Percentiles rank a stretch among this genome's conserved stretches.
Evolutionary conservation across 2,797 vertebrate species (phyloP).

Genomic region (Phrynocephalus guinanensis): DNA sequence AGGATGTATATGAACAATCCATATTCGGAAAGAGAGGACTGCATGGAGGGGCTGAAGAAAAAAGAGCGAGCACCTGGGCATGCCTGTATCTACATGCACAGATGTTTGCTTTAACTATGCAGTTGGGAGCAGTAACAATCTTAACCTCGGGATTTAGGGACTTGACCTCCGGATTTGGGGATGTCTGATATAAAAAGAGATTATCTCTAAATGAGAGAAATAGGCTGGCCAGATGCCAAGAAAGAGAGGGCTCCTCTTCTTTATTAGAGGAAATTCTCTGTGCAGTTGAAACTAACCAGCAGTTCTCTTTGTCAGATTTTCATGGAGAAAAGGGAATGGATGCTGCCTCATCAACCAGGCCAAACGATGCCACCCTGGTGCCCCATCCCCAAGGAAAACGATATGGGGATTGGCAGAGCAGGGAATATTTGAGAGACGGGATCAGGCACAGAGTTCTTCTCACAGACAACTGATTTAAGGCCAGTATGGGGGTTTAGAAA

Average conservation of each 20-base stretch:
- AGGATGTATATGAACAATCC: background rate
- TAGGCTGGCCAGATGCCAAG: background rate
- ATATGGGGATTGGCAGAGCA: background rate
- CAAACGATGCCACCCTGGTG: too few species aligned
- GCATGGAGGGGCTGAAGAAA: background rate
- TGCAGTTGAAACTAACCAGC: too few species aligned
- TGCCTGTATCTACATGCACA: background rate
- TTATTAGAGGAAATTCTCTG: background rate
- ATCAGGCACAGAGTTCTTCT: background rate
- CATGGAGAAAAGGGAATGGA: background rate
- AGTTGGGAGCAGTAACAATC: background rate
- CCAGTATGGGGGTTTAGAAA: background rate
- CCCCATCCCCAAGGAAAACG: too few species aligned
- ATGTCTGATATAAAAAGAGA: background rate
- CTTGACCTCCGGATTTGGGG: background rate
- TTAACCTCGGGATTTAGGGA: background rate
- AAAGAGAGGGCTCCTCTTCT: background rate
- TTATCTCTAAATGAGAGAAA: background rate
- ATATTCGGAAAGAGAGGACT: background rate
- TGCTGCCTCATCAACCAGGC: background rate
- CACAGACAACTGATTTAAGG: background rate
- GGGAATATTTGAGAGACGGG: background rate
- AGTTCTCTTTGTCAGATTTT: background rate
- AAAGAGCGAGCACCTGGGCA: background rate
- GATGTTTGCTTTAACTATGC: background rate